Evolutionary conservation across 2,113 vertebrate genomes (phyloP).

Genomic region (Chamaetylas fuelleborni): DNA sequence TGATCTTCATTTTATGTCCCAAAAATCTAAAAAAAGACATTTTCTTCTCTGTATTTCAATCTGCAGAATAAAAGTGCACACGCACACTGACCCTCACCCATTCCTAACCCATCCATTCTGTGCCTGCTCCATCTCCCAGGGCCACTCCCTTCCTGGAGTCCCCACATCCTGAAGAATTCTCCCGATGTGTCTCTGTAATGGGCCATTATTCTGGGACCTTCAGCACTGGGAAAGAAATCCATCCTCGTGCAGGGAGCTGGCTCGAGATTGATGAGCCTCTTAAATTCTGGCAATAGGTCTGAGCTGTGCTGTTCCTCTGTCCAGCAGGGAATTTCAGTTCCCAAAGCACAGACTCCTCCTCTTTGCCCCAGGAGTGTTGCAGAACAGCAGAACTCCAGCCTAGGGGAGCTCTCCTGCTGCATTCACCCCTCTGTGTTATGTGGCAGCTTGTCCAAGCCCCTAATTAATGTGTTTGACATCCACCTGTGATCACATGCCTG

Average conservation of each 20-base stretch:
- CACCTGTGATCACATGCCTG: background rate
- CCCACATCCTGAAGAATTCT: background rate
- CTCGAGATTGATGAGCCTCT: background rate
- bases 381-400: background rate
- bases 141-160: background rate
- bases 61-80: background rate
- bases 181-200: background rate
- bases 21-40: background rate
- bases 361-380: background rate
- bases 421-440: background rate
- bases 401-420: background rate
- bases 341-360: background rate
- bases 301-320: background rate
- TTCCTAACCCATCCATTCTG: rapidly evolving
- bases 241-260: background rate
- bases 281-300: background rate
- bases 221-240: background rate
- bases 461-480: background rate
- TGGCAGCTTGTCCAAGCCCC: background rate
- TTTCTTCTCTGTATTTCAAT: background rate
- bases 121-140: background rate
- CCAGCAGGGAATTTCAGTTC: background rate
- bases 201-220: conserved; percentile 28
- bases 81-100: rapidly evolving
- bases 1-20: background rate